These are phyloP conservation scores for Crossocerus cetratus DNA, from an alignment of 2,888 invertebrate species.

Conservation along the genomic window DNA sequence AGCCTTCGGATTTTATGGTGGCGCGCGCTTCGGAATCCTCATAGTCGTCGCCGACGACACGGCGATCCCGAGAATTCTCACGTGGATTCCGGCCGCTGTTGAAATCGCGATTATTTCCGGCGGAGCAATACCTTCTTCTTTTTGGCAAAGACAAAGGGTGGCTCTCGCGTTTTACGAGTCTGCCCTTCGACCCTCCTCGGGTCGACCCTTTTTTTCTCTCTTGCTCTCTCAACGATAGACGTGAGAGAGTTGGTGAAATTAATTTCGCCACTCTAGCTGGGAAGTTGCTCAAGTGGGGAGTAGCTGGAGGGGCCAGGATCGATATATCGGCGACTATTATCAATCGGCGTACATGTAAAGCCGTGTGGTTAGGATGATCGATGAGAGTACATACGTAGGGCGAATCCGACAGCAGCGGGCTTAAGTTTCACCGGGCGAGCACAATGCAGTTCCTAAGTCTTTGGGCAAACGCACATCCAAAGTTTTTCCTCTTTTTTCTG, in stretches of 20 bases:
- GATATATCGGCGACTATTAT: slow-evolving; percentile 9
- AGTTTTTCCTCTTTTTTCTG: slow-evolving; percentile 32
- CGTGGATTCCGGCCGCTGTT: slow-evolving; percentile 4
- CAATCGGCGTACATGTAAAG: slow-evolving; percentile 27
- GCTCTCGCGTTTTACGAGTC: slow-evolving; percentile 20
- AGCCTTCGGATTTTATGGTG: slow-evolving; percentile 13
- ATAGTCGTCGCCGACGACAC: not conserved
- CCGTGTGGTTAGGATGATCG: slow-evolving; percentile 38
- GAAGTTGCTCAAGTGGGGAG: no score
- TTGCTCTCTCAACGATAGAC: no score
- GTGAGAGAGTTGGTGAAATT: no score
- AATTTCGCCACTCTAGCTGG: no score
- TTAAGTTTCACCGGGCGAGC: slow-evolving; percentile 36
- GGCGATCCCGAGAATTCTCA: slow-evolving; percentile 5
- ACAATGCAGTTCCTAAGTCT: slow-evolving; percentile 40
- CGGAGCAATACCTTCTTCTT: slow-evolving; percentile 3
- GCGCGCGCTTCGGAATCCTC: slow-evolving; percentile 19
- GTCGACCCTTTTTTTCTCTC: not conserved
- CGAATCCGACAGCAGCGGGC: slow-evolving; percentile 10
- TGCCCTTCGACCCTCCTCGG: slow-evolving; percentile 1
- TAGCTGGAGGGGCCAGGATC: no score
- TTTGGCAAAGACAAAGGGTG: slow-evolving; percentile 28
- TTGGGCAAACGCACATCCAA: slow-evolving; percentile 36
- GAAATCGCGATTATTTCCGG: slow-evolving; percentile 53
- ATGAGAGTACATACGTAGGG: slow-evolving; percentile 24